Base-by-base conservation (phyloP, 2,797 vertebrate species). In the Anguilla obscura region DNA sequence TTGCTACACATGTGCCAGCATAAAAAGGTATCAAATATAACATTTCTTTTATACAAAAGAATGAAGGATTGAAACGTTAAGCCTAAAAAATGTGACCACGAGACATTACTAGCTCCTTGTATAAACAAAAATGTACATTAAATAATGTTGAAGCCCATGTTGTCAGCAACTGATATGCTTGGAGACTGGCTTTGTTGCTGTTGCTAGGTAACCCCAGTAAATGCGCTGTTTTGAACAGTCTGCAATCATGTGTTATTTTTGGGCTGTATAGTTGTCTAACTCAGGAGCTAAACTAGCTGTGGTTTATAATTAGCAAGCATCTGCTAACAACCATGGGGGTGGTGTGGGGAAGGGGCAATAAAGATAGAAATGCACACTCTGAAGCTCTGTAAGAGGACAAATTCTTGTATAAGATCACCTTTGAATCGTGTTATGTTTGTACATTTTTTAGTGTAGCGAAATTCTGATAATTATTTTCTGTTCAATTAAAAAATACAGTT, bases 171-270 rank as follows among this genome's bases (percentile, higher is more conserved):
- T 74, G 69, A n/a, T 74, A 33, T 74, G 69, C 69, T 74, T 45
- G 56, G 45, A 66, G 60, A 79, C 45, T 69, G 71, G 40, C 82
- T 87, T 90, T 83, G 71, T 84, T 80, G 27, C 83, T 87, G 92
- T 91, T 92, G 91, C 92, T 90, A 90, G 89, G 90, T 86, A 90
- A 91, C 90, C 30, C 86, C 88, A 52, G 86, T 76, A 30, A 56
- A 90, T 86, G 87, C 45, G 74, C 58, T 56, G 83, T 83, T 90
- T 90, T 76, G 88, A 90, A 88, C 66, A 58, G 88, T 88, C 24
- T 71, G 69, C 85, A 60, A 85, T 87, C 63, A 69, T 56, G 88
- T 21, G 79, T 63, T 90, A 91, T 90, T 90, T 91, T 87, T 85
- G 86, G 86, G 87, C 86, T 74, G 48, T 63, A 83, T 52, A 83